Evolutionary conservation across 2,888 invertebrate species (phyloP).

Genomic region (Leptinotarsa haldemani): DNA sequence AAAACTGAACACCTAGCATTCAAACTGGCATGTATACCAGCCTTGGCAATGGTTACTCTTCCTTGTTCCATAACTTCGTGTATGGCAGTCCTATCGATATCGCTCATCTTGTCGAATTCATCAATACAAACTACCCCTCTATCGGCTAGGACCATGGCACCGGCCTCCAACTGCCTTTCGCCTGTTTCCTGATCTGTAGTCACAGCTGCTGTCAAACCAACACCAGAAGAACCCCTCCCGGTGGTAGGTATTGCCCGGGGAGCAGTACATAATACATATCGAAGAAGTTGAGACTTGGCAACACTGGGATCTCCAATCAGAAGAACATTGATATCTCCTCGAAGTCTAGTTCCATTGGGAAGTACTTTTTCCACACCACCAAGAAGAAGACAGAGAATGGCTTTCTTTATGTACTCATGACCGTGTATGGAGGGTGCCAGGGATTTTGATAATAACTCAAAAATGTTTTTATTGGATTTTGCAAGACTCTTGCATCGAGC

Average conservation of each 20-base stretch:
- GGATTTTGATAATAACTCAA: conserved; percentile 89
- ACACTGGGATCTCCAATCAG: conserved; percentile 98
- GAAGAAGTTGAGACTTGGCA: conserved; percentile 94
- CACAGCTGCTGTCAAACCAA: conserved; percentile 98
- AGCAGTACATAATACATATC: conserved; percentile 94
- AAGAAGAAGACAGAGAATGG: conserved; percentile 91
- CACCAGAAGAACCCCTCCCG: conserved; percentile 97
- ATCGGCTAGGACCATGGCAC: conserved; percentile 99
- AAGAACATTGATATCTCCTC: conserved; percentile 74
- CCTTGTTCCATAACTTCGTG: conserved; percentile 99
- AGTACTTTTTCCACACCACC: conserved; percentile 96
- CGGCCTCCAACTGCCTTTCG: conserved; percentile 84
- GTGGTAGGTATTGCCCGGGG: conserved; percentile 97
- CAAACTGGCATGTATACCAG: conserved; percentile 96
- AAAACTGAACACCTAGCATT: conserved; percentile 98
- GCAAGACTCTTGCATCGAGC: conserved; percentile 87
- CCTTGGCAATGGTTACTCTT: conserved; percentile 96
- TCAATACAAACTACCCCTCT: conserved; percentile 87
- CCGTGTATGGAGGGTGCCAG: conserved; percentile 98
- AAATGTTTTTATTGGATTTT: conserved; percentile 81
- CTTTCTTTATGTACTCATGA: conserved; percentile 95
- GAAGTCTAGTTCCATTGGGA: conserved; percentile 89
- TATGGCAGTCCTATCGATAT: conserved; percentile 98
- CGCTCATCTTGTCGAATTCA: conserved; percentile 99
- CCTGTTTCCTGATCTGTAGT: conserved; percentile 95